Evolutionary conservation across 2,797 vertebrate genomes (phyloP).

Genomic region (Onychomys torridus): DNA sequence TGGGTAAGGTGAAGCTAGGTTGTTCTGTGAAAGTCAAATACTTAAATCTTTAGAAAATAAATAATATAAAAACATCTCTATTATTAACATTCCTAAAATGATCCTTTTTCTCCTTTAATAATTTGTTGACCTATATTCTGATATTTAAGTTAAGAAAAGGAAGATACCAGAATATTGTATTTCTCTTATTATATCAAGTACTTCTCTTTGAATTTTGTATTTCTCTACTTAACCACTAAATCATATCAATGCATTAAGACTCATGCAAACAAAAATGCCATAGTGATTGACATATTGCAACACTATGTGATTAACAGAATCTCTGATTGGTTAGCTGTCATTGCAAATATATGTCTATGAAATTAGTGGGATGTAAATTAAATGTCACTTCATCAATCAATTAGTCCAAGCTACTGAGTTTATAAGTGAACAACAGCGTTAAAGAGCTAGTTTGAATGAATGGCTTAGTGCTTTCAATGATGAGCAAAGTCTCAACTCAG

Average conservation of each 20-base stretch:
- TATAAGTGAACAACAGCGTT: neutral
- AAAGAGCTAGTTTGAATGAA: neutral
- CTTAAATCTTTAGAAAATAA: neutral
- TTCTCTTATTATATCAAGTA: neutral
- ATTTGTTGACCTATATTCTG: neutral
- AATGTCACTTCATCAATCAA: slow-evolving; percentile 14
- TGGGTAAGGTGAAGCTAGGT: neutral
- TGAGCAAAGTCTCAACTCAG: neutral
- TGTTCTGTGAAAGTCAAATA: neutral
- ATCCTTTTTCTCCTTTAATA: neutral
- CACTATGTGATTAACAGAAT: neutral
- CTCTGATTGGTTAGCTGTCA: neutral
- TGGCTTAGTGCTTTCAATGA: neutral
- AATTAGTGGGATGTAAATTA: slow-evolving; percentile 7
- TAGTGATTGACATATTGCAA: neutral
- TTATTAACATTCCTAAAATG: neutral
- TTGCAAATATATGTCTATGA: neutral
- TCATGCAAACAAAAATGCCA: slow-evolving; percentile 28
- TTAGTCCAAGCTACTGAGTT: neutral
- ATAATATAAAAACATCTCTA: neutral
- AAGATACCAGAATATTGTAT: neutral
- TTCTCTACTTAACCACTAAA: neutral
- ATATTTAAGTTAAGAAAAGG: neutral
- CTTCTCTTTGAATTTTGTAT: neutral
- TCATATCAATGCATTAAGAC: neutral